Percentiles rank a stretch among this genome's conserved stretches.
phyloP scores from a whole-genome alignment of 2,888 invertebrate species.

The Maniola hyperantus region DNA sequence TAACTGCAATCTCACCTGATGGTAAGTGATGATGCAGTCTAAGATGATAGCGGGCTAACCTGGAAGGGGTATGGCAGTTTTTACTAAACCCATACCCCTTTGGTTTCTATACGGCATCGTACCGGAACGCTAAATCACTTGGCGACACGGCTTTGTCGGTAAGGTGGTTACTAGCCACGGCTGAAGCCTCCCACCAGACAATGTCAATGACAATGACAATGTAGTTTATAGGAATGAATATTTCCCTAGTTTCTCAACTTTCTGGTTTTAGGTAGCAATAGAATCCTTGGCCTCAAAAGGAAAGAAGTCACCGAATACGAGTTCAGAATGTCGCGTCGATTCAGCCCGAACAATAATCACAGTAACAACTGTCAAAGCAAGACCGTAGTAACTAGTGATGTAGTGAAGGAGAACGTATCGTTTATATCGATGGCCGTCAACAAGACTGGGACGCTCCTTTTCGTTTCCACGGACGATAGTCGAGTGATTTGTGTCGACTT shows the following conservation, averaged over 20 bases:
- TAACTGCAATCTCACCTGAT: too few species aligned
- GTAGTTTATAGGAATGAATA: too few species aligned
- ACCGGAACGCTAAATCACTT: too few species aligned
- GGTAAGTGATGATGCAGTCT: too few species aligned
- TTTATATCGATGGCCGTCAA: slow-evolving; percentile 69
- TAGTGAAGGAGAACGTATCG: slow-evolving; percentile 59
- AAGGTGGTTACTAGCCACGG: too few species aligned
- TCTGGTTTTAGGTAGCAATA: slow-evolving; percentile 58
- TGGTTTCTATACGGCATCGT: too few species aligned
- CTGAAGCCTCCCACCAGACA: too few species aligned
- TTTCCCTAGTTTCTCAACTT: not conserved
- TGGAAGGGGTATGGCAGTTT: too few species aligned
- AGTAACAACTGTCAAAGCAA: slow-evolving; percentile 53
- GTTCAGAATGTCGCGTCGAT: slow-evolving; percentile 47
- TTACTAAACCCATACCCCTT: too few species aligned
- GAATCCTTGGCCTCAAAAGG: slow-evolving; percentile 65
- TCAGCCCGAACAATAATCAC: slow-evolving; percentile 52
- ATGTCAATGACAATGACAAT: too few species aligned
- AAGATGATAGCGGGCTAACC: too few species aligned
- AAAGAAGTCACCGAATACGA: slow-evolving; percentile 66
- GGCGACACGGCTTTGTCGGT: too few species aligned
- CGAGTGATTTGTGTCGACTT: slow-evolving; percentile 69
- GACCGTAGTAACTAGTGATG: slow-evolving; percentile 55
- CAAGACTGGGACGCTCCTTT: slow-evolving; percentile 66
- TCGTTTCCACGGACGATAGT: slow-evolving; percentile 72